Conservation (phyloP, 2,888 invertebrate genomes). For the Ctenicera cuprea region DNA sequence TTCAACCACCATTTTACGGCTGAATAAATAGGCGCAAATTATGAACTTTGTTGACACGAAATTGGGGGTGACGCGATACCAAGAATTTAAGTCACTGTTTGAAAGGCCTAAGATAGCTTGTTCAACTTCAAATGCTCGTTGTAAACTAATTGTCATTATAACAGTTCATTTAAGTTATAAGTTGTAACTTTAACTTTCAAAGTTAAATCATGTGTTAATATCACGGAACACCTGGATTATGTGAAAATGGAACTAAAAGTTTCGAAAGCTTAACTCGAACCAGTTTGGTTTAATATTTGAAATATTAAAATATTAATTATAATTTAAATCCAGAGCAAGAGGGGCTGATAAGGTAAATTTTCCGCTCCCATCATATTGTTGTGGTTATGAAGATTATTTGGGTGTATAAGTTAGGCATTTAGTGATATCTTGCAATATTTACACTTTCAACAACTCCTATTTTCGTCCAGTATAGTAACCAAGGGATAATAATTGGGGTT, state of each 20-base stretch:
- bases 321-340: constrained; percentile 7
- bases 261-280: not conserved
- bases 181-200: not conserved
- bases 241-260: not conserved
- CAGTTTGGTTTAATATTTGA: not conserved
- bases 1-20: not conserved
- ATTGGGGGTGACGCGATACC: constrained; percentile 4
- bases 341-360: constrained; percentile 21
- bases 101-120: not conserved
- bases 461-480: constrained; percentile 45
- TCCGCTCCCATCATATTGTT: not conserved
- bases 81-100: constrained; percentile 3
- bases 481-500: constrained; percentile 60
- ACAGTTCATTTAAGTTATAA: too few relatives aligned
- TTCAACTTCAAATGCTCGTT: not conserved
- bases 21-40: constrained; percentile 9
- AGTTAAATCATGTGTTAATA: not conserved
- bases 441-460: constrained; percentile 35
- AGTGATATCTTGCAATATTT: constrained; percentile 43
- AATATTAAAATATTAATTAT: not conserved
- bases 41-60: not conserved
- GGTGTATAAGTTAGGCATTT: constrained; percentile 25
- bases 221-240: not conserved
- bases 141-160: constrained; percentile 7
- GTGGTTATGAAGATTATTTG: constrained; percentile 10